Conservation (phyloP, 2,797 vertebrate genomes). For the Arnoldichthys spilopterus region DNA sequence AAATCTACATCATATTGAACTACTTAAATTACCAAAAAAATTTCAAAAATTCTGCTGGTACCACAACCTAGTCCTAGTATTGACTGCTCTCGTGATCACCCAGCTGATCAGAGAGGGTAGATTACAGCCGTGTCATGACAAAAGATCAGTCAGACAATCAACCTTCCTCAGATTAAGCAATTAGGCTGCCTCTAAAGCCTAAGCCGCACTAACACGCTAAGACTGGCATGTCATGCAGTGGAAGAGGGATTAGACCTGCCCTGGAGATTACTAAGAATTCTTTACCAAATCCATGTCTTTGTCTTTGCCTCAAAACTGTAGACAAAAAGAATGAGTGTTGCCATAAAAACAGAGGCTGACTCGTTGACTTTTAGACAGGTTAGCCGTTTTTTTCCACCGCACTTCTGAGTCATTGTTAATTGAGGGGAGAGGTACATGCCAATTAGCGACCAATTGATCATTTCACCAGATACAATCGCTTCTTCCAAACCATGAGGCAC, state of each 20-base stretch:
- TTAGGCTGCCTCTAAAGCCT: background rate
- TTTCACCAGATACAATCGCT: background rate
- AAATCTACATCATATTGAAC: too few relatives aligned
- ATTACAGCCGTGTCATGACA: slow-evolving; percentile 8
- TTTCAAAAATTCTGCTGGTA: too few relatives aligned
- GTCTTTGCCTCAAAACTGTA: background rate
- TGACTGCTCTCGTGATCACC: background rate
- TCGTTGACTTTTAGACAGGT: background rate
- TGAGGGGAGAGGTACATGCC: background rate
- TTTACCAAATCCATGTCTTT: background rate
- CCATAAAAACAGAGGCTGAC: background rate
- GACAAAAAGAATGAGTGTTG: background rate
- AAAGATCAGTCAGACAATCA: slow-evolving; percentile 30
- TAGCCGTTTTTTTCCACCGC: background rate
- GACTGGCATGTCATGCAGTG: background rate
- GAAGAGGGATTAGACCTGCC: slow-evolving; percentile 1
- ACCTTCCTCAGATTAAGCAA: slow-evolving; percentile 4
- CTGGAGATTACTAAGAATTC: slow-evolving; percentile 2
- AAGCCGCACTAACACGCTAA: background rate
- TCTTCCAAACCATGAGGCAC: slow-evolving; percentile 46
- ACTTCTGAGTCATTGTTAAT: background rate
- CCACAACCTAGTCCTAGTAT: background rate
- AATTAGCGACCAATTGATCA: background rate
- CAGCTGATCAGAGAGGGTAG: slow-evolving; percentile 6
- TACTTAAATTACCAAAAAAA: too few relatives aligned